Conservation (phyloP, 2,113 vertebrate genomes). For the Eublepharis macularius region DNA sequence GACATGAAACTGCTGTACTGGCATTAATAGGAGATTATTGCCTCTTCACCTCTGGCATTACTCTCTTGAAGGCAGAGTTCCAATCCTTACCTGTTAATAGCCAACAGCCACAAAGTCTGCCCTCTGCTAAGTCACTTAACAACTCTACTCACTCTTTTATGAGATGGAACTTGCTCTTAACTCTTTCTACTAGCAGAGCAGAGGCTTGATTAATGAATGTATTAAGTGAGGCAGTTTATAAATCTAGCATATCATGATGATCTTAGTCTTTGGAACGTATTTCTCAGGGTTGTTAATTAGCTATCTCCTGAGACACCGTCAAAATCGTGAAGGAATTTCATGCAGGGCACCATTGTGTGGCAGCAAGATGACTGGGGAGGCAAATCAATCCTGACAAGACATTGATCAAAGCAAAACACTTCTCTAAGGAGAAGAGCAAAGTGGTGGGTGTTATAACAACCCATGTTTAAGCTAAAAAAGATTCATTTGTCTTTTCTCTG, state of each 20-base stretch:
- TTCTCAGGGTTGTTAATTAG: neutral
- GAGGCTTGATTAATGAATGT: constrained; percentile 4
- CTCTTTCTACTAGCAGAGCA: neutral
- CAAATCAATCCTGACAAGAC: constrained; percentile 30
- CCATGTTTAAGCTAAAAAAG: neutral
- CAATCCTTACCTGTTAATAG: neutral
- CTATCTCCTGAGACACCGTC: neutral
- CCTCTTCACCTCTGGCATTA: neutral
- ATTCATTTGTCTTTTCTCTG: neutral
- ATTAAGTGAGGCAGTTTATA: constrained; percentile 37
- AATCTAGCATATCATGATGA: constrained; percentile 24
- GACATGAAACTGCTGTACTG: neutral
- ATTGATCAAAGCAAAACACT: neutral
- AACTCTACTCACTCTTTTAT: neutral
- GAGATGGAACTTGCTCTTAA: constrained; percentile 3
- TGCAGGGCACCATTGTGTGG: neutral
- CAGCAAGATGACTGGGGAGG: constrained; percentile 20
- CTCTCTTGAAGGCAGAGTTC: neutral
- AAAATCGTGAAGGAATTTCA: constrained; percentile 18
- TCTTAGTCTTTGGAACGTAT: neutral
- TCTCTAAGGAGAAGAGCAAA: constrained; percentile 23
- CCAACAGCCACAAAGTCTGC: neutral
- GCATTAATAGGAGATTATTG: neutral
- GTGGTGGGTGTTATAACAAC: neutral
- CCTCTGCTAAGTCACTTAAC: neutral